Evolutionary conservation across 1,140 invertebrate genomes (phyloP).

Genomic region (Achatina immaculata): DNA sequence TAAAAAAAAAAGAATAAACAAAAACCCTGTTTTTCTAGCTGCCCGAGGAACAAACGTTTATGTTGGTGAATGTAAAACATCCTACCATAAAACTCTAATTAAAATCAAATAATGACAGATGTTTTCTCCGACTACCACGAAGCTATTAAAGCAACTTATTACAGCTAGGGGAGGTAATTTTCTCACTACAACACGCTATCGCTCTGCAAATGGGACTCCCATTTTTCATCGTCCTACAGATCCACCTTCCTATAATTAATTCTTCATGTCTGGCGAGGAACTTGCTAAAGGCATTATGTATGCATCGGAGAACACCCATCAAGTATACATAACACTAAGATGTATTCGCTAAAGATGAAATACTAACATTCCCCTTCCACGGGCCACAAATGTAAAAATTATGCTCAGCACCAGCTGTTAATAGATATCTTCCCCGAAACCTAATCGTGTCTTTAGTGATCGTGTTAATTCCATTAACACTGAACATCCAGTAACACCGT

Average conservation of each 20-base stretch:
- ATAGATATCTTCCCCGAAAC: slow-evolving; percentile 15
- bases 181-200: background rate
- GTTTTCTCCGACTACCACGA: slow-evolving; percentile 1
- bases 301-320: slow-evolving; percentile 18
- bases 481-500: background rate
- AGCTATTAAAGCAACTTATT: slow-evolving; percentile 29
- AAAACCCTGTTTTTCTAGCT: background rate
- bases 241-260: slow-evolving; percentile 34
- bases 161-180: background rate
- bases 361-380: background rate
- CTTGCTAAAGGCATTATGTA: slow-evolving; percentile 22
- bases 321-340: slow-evolving; percentile 3
- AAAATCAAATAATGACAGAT: slow-evolving; percentile 28
- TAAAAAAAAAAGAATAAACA: background rate
- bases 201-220: background rate
- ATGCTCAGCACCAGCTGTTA: slow-evolving; percentile 19
- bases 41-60: background rate
- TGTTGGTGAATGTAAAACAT: background rate
- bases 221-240: slow-evolving; percentile 17
- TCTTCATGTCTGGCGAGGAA: slow-evolving; percentile 7
- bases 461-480: slow-evolving; percentile 30
- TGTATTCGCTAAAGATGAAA: background rate
- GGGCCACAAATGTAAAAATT: slow-evolving; percentile 30
- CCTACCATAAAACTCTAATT: background rate
- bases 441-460: slow-evolving; percentile 19